Conservation (phyloP, 2,113 vertebrate genomes). For the Gopherus evgoodei region DNA sequence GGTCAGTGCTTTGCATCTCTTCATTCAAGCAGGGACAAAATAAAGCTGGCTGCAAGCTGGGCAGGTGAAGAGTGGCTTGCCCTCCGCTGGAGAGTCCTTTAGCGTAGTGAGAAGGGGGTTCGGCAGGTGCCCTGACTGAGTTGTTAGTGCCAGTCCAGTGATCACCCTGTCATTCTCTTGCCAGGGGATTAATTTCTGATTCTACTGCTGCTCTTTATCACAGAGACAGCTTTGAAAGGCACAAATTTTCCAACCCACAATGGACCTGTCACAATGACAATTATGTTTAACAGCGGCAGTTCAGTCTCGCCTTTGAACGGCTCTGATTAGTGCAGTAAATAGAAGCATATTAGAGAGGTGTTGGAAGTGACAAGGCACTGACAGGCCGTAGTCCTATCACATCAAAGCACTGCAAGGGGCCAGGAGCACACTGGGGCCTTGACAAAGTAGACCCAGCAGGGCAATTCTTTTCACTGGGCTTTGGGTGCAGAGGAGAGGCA, state of each 20-base stretch:
- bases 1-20: neutral
- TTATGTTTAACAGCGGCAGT: neutral
- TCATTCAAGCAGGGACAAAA: accelerated
- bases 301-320: neutral
- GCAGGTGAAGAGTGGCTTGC: neutral
- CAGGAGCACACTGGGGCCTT: accelerated
- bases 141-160: accelerated
- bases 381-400: neutral
- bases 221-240: constrained; percentile 27
- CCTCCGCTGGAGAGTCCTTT: neutral
- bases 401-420: neutral
- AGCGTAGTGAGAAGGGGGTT: neutral
- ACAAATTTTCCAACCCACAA: neutral
- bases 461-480: neutral
- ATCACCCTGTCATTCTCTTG: neutral
- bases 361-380: neutral
- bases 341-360: neutral
- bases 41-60: accelerated
- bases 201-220: neutral
- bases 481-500: neutral
- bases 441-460: neutral
- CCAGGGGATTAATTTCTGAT: neutral
- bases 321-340: neutral
- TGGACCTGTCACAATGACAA: constrained; percentile 26
- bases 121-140: neutral